These are phyloP conservation scores for Peromyscus leucopus DNA, from an alignment of 2,113 vertebrate genomes.

Conservation along the genomic window DNA sequence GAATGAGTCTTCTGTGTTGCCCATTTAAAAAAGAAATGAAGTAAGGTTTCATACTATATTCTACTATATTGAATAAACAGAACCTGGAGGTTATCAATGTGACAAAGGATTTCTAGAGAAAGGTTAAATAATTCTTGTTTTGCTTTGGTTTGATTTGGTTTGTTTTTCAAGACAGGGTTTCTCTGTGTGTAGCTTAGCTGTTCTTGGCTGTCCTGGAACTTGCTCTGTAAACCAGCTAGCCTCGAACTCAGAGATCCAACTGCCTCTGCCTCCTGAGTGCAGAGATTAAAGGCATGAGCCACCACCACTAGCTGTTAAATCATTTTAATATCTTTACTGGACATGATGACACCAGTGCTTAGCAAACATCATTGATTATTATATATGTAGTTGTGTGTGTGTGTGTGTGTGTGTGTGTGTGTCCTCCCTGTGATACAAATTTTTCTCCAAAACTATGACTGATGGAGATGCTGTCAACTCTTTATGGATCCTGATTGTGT, in stretches of 20 bases:
- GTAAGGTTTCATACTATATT: neutral
- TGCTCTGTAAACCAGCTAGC: no score
- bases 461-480: neutral
- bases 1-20: neutral
- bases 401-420: no score
- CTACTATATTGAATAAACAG: neutral
- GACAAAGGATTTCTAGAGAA: slow-evolving; percentile 24
- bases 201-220: no score
- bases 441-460: neutral
- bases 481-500: neutral
- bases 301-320: neutral
- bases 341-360: neutral
- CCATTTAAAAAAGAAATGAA: neutral
- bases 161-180: no score
- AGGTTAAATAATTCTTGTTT: neutral
- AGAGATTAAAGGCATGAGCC: no score
- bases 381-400: neutral
- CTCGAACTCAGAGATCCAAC: no score
- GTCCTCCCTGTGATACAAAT: neutral
- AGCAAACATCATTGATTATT: neutral
- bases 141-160: no score
- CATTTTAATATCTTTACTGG: neutral
- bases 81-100: neutral
- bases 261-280: no score
- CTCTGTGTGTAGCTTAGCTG: no score